Evolutionary conservation across 2,888 invertebrate genomes (phyloP), one percentile per base, ranked within the genome.

Genomic region (Agonopterix arenella): DNA sequence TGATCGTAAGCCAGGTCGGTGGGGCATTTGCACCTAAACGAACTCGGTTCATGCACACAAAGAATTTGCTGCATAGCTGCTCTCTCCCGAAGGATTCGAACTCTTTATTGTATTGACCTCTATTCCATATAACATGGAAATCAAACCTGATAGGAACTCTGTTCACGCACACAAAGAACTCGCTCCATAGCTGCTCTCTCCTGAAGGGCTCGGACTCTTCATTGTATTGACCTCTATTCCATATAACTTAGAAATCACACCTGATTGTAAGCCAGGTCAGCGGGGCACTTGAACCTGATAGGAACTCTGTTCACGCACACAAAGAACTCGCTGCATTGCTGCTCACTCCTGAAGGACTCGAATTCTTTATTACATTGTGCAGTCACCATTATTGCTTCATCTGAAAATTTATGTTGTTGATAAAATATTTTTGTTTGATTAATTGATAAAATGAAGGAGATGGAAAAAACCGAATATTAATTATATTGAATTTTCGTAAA

Each of bases 311-410:
- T 74, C 61, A 91, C 90, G 65, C 94, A 94, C 41, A 92, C 90
- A 76, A 90, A 93, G 82, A 93, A 94, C 68, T 91, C 91, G 53
- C 90, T 91, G 66, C 94, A 94, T 68, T 92, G 90, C 18, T 73
- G 77, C 51, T 85, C 78, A 72, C 91, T 92, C 56, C 92, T 84
- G 78, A 92, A 93, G 1, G 91, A 89, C 45, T 93, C 92, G 66
- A 91, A 91, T 53, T 90, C 85, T 49, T 90, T 84, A 13, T 81
- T 90, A 66, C 93, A 93, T 48, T 46, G 50, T 28, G 28, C 28
- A 28, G 7, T 28, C 28, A 28, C 7, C 4, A 46, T 11, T 36
- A 47, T 16, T 36, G 49, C n/a, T 9, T 46, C 46, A 1, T 13
- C 46, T 46, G 38, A 38, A 11, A 38, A 13, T 13, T n/a, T n/a